A percentile compares a stretch with the other conserved stretches of the same genome.
Conservation (phyloP, 2,113 vertebrate genomes). For the Cyprinodon tularosa region DNA sequence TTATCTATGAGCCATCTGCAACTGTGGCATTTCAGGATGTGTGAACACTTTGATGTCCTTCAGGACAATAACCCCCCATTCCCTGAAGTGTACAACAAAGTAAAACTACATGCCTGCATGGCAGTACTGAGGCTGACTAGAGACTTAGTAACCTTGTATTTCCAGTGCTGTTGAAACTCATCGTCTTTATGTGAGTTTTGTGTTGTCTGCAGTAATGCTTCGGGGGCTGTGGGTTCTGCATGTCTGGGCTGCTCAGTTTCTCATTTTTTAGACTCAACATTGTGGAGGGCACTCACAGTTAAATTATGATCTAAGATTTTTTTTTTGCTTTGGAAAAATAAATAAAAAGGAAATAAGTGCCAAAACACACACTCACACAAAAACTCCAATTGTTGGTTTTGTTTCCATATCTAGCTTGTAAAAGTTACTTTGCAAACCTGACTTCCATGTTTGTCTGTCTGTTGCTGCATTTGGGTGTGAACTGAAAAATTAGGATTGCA, state of each 20-base stretch:
- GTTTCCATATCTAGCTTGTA: conserved; percentile 30
- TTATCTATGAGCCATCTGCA: conserved; percentile 28
- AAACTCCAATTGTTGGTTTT: conserved; percentile 9
- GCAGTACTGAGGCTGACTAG: conserved; percentile 32
- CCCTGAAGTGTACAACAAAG: conserved; percentile 10
- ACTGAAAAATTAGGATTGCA: conserved; percentile 22
- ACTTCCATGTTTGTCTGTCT: conserved; percentile 34
- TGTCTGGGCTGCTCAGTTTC: conserved; percentile 66
- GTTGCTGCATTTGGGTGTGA: conserved; percentile 45
- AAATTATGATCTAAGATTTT: conserved; percentile 58
- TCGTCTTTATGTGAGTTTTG: conserved; percentile 41
- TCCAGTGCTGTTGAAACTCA: conserved; percentile 32
- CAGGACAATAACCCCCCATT: conserved; percentile 42
- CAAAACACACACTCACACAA: background rate
- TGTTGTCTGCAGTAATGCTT: conserved; percentile 66
- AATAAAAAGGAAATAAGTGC: conserved; percentile 9
- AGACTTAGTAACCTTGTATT: conserved; percentile 46
- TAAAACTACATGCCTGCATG: conserved; percentile 27
- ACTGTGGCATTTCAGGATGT: conserved; percentile 17
- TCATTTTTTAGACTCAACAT: conserved; percentile 55
- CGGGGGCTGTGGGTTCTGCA: conserved; percentile 66
- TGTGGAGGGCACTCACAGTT: conserved; percentile 43
- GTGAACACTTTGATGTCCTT: conserved; percentile 30
- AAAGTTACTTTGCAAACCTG: conserved; percentile 27
- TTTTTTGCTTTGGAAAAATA: conserved; percentile 49